Conservation (phyloP, 1,140 invertebrate species). For the Bathynomus jamesi region DNA sequence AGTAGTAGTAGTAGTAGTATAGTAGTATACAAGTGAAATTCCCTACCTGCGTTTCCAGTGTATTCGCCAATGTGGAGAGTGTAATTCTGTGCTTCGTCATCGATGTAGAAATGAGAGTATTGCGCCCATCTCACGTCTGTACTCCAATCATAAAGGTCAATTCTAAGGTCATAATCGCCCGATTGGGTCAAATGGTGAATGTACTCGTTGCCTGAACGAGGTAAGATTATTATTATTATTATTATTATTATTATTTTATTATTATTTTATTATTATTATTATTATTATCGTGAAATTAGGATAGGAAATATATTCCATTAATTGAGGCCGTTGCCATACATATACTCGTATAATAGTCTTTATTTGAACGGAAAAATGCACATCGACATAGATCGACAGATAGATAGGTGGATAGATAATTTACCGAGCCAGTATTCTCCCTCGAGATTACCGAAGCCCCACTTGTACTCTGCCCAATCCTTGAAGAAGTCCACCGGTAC, state of each 20-base stretch:
- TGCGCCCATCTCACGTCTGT: conserved; percentile 28
- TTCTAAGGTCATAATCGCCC: conserved; percentile 31
- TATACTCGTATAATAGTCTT: no score
- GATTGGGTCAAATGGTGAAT: conserved; percentile 34
- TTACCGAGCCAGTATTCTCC: conserved; percentile 56
- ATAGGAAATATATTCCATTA: no score
- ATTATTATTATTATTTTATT: no score
- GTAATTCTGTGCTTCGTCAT: conserved; percentile 26
- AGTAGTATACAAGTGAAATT: no score
- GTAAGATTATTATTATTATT: no score
- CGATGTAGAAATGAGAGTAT: conserved; percentile 32
- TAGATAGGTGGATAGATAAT: no score
- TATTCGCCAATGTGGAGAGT: conserved; percentile 34
- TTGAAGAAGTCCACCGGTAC: conserved; percentile 50
- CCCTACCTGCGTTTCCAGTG: conserved; percentile 38
- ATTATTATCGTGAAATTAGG: no score
- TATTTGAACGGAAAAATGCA: no score
- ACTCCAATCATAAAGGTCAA: conserved; percentile 33
- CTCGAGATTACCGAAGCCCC: conserved; percentile 56
- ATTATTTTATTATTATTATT: no score
- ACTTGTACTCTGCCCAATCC: conserved; percentile 57
- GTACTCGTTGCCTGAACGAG: conserved; percentile 37
- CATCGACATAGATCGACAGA: no score
- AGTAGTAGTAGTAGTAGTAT: no score
- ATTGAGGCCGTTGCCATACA: no score